phyloP scores from a whole-genome alignment of 2,797 vertebrate species.

The Saxicola maurus region DNA sequence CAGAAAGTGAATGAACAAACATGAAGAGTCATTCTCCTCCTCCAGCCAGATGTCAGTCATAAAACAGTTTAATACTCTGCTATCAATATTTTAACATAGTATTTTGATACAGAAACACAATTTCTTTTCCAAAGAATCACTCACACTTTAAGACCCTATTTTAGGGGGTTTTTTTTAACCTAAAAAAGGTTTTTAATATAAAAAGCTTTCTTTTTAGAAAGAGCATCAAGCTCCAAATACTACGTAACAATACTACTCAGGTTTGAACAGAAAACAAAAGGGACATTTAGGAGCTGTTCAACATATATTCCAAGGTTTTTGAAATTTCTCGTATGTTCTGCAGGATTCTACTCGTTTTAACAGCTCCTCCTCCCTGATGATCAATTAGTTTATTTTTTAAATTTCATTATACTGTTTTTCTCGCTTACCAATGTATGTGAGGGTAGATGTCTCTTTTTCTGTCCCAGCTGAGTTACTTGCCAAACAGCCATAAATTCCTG shows the following conservation, averaged over 20 bases:
- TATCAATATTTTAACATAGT: neutral
- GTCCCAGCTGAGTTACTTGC: conserved; percentile 91
- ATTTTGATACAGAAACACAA: neutral
- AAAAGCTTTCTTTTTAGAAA: neutral
- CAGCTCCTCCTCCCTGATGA: neutral
- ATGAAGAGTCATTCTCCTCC: neutral
- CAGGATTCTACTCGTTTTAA: neutral
- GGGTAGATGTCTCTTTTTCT: conserved; percentile 76
- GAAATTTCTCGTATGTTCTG: neutral
- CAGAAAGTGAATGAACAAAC: neutral
- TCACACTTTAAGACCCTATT: neutral
- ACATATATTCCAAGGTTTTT: neutral
- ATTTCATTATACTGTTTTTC: neutral
- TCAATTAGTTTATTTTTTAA: neutral
- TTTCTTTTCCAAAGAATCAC: neutral
- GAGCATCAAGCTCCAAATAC: neutral
- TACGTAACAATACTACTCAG: neutral
- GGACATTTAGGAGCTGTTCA: neutral
- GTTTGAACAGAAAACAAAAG: neutral
- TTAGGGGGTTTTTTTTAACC: fast-evolving
- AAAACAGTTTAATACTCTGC: neutral
- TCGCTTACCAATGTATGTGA: conserved; percentile 84
- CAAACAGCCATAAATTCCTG: conserved; percentile 90
- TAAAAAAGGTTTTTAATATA: neutral
- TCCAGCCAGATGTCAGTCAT: neutral